phyloP scores from a whole-genome alignment of 2,797 vertebrate genomes.

The Dermochelys coriacea region DNA sequence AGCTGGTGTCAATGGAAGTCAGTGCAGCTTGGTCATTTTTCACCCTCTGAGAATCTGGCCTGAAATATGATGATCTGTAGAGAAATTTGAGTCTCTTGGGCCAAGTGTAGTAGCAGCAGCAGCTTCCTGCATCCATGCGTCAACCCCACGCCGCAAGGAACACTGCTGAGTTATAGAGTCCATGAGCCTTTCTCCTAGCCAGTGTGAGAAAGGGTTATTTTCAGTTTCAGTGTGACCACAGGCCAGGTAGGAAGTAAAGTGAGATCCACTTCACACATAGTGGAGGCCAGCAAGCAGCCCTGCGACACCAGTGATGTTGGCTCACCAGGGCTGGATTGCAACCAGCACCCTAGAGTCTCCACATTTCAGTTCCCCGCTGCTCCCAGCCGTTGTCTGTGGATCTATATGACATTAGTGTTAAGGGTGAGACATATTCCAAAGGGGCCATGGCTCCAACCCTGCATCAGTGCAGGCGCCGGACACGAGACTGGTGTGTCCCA shows the following conservation, averaged over 20 bases:
- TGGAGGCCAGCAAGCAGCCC: neutral
- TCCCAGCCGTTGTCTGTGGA: too few relatives aligned
- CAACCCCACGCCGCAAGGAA: neutral
- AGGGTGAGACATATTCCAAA: neutral
- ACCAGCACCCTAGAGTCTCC: neutral
- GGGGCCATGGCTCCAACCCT: neutral
- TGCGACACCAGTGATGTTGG: neutral
- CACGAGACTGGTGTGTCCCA: neutral
- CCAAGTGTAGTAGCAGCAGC: neutral
- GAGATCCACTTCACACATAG: neutral
- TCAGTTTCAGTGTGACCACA: fast-evolving
- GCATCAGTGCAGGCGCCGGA: too few relatives aligned
- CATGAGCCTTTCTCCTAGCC: neutral
- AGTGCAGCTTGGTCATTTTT: neutral
- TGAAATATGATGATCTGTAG: fast-evolving
- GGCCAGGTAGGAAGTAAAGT: neutral
- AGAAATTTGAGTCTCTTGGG: too few relatives aligned
- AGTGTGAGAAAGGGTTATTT: neutral
- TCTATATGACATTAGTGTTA: too few relatives aligned
- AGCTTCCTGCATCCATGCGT: neutral
- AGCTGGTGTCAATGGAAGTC: neutral
- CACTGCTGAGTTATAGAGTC: neutral
- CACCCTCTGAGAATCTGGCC: neutral
- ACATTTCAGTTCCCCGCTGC: too few relatives aligned
- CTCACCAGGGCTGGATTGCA: neutral